Base-by-base conservation (phyloP, 2,113 vertebrate genomes). In the Isurus oxyrinchus region DNA sequence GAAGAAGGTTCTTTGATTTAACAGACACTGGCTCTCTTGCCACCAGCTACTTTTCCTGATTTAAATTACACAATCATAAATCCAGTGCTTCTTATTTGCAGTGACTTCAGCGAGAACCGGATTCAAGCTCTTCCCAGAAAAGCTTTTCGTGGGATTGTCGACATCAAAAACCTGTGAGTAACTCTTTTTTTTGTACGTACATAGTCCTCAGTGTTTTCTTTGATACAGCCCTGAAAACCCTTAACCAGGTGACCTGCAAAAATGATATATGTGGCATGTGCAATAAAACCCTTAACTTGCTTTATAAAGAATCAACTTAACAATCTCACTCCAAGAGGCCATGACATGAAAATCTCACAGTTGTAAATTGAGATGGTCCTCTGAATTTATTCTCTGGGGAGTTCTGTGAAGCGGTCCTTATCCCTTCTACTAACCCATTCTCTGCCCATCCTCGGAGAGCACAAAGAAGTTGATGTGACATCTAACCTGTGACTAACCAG, bases 61-160 rank as follows among this genome's bases (percentile, higher is more conserved):
- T 95, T 13, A 69, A 53, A 53, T 95, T 55, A 13, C 31, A 35
- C 67, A 31, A 16, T 95, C 3, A 11, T 95, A 55, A 95, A 55
- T 55, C 44, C 49, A 72, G 25, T 72, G 69, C 97, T 96, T 97
- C 76, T 97, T 57, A 69, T 97, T 97, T 96, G 86, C 98, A 99
- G 99, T 97, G 99, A 99, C 97, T 98, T 99, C 96, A 99, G 99
- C 16, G 99, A 99, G 97, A 99, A 99, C 98, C 99, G 99, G 98
- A 99, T 99, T 96, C 99, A 99, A 98, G 98, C 99, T n/a, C 98
- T 99, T 97, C 99, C 99, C 7, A 98, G 99, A 97, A 99, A 99
- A 97, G 99, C 99, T 87, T 99, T 99, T 98, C 98, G 99, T 72
- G 99, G 99, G 97, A 99, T 99, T 97, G 98, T 99, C 87, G 98